These are phyloP conservation scores for Aphyosemion australe DNA, from an alignment of 2,113 vertebrate genomes.

Conservation along the genomic window DNA sequence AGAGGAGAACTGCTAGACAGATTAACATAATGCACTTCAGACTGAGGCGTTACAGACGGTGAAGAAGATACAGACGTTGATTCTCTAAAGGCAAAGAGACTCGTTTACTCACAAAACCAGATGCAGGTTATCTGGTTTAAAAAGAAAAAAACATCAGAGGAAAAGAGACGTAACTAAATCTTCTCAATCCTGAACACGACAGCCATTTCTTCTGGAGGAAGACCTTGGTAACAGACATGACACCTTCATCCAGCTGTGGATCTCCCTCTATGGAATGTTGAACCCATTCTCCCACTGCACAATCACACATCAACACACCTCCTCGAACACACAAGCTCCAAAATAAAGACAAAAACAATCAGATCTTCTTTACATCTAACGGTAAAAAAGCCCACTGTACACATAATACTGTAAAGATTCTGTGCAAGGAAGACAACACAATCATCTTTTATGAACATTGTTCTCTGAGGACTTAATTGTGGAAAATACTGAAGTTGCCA, in stretches of 20 bases:
- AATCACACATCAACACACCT: conserved; percentile 10
- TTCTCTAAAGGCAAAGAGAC: conserved; percentile 48
- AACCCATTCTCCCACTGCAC: conserved; percentile 25
- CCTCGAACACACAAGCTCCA: conserved; percentile 20
- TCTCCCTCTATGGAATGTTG: conserved; percentile 58
- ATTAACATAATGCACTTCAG: conserved; percentile 62
- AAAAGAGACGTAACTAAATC: conserved; percentile 22
- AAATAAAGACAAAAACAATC: conserved; percentile 56
- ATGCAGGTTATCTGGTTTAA: conserved; percentile 26
- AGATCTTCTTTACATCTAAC: conserved; percentile 57
- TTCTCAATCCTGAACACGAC: conserved; percentile 9
- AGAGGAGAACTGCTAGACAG: conserved; percentile 37
- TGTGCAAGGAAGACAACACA: conserved; percentile 77
- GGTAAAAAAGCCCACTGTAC: conserved; percentile 51
- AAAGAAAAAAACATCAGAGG: conserved; percentile 30
- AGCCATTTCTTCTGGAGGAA: conserved; percentile 26
- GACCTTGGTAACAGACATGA: conserved; percentile 32
- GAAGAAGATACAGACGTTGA: conserved; percentile 50
- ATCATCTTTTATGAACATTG: conserved; percentile 65
- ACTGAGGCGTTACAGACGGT: conserved; percentile 57
- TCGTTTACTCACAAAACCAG: conserved; percentile 50
- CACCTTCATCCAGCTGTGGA: conserved; percentile 12
- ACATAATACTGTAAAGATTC: conserved; percentile 65
- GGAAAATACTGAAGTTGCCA: conserved; percentile 69
- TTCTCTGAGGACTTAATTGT: conserved; percentile 57